A percentile compares a stretch with the other conserved stretches of the same genome.
Evolutionary conservation across 2,888 invertebrate genomes (phyloP).

Genomic region (Diarsia mendica): DNA sequence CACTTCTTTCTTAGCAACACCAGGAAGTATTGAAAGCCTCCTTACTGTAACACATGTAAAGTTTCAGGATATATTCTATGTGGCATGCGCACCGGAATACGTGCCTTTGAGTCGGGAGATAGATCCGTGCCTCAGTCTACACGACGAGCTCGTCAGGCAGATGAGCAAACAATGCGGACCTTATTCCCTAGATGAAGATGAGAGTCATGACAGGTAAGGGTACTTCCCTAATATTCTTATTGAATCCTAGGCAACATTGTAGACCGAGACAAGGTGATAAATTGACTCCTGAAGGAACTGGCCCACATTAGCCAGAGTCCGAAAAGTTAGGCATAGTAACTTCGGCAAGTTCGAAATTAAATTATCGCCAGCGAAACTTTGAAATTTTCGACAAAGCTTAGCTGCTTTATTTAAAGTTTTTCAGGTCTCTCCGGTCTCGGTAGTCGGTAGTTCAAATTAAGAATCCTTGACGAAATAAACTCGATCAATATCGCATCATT

Average conservation of each 20-base stretch:
- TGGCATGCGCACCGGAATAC: conserved; percentile 88
- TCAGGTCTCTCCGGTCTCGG: neutral
- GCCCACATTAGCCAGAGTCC: neutral
- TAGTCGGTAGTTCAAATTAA: conserved; percentile 13
- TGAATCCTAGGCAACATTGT: neutral
- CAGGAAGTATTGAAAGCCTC: conserved; percentile 12
- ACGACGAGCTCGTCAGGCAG: conserved; percentile 85
- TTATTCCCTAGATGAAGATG: conserved; percentile 85
- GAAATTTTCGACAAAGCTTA: too few relatives aligned
- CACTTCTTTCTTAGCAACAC: too few relatives aligned
- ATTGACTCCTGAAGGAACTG: neutral
- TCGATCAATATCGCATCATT: too few relatives aligned
- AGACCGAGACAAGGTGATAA: neutral
- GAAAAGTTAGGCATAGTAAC: neutral
- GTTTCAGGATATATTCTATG: conserved; percentile 87
- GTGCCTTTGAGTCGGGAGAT: conserved; percentile 84
- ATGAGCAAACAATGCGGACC: conserved; percentile 80
- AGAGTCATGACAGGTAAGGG: conserved; percentile 77
- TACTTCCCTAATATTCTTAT: neutral
- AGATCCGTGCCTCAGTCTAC: conserved; percentile 82
- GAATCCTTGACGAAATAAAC: neutral
- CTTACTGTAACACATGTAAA: conserved; percentile 39
- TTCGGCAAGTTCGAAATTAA: neutral
- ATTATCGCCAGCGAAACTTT: neutral
- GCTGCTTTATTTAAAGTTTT: too few relatives aligned